Evolutionary conservation across 2,888 invertebrate genomes (phyloP), one percentile per base, ranked within the genome.

Genomic region (Apantesis nais): DNA sequence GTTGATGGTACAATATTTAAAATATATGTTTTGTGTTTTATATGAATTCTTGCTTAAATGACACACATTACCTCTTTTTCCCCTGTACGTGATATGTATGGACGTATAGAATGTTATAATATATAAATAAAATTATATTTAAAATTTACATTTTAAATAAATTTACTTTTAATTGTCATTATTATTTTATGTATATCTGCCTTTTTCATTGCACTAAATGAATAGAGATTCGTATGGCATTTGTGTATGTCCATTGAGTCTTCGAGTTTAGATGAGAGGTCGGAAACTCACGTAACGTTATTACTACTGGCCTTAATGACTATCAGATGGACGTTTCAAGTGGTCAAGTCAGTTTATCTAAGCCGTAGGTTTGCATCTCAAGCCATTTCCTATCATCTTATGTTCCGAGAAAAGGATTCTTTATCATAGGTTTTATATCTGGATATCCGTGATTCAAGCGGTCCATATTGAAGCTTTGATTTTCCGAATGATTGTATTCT

Each of bases 251-350:
- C 29, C 70, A 80, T 77, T 76, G 70, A 74, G 68, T 74, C 63
- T 41, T 64, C 68, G 63, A 76, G 71, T 68, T 68, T 74, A 79
- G 77, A 81, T 77, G 68, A 76, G 72, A 75, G 48, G 75, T 78
- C 79, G 80, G 84, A 83, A 84, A 88, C 85, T 84, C 78, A 83
- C 78, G 86, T 87, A 85, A 85, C 84, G 85, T 88, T 88, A 90
- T 90, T 89, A 90, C 86, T 85, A 82, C 83, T 81, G 82, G 83
- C 83, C 85, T 84, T 83, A 83, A 85, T 78, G 76, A 83, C 83
- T 85, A 84, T 85, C 85, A 85, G 86, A 78, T 83, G 85, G 85
- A 88, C 86, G 86, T 87, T 87, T 83, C 85, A 84, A 88, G 80
- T 77, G 85, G 82, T 80, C 85, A 84, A 85, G 84, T 85, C 83